Evolutionary conservation across 2,797 vertebrate species (phyloP).

Genomic region (Hypotaenidia okinawae): DNA sequence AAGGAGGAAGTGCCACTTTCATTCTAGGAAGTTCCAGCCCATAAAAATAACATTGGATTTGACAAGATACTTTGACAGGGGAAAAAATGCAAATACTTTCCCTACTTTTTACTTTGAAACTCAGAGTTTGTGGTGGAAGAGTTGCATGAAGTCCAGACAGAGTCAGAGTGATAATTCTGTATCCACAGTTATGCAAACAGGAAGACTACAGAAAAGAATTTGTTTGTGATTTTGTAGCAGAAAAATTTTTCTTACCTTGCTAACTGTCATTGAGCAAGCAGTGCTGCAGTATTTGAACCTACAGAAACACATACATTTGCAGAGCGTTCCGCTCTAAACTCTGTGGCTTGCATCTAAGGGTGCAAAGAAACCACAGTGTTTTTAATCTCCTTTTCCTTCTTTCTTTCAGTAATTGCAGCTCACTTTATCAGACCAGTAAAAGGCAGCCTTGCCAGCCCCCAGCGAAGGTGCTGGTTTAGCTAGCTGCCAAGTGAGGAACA

Average conservation of each 20-base stretch:
- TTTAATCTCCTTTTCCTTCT: not conserved
- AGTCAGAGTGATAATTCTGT: not conserved
- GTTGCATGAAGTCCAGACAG: not conserved
- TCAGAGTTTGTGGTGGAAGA: not conserved
- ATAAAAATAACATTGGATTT: not conserved
- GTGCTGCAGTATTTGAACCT: not conserved
- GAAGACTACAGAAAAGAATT: not conserved
- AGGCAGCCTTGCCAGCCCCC: not conserved
- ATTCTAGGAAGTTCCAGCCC: not conserved
- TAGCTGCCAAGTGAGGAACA: not conserved
- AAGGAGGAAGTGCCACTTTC: not conserved
- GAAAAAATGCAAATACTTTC: not conserved
- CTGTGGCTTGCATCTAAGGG: not conserved
- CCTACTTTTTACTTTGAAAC: not conserved
- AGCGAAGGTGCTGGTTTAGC: not conserved
- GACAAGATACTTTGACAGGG: not conserved
- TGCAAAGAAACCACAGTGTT: not conserved
- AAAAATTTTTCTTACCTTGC: not conserved
- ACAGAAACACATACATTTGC: not conserved
- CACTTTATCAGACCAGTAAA: not conserved
- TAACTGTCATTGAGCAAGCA: not conserved
- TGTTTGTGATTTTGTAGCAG: not conserved
- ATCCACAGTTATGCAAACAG: not conserved
- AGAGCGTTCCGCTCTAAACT: not conserved
- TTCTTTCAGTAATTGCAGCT: not conserved